These are phyloP conservation scores for Drosophila prosaltans DNA, from an alignment of 1,140 invertebrate genomes.

Conservation along the genomic window DNA sequence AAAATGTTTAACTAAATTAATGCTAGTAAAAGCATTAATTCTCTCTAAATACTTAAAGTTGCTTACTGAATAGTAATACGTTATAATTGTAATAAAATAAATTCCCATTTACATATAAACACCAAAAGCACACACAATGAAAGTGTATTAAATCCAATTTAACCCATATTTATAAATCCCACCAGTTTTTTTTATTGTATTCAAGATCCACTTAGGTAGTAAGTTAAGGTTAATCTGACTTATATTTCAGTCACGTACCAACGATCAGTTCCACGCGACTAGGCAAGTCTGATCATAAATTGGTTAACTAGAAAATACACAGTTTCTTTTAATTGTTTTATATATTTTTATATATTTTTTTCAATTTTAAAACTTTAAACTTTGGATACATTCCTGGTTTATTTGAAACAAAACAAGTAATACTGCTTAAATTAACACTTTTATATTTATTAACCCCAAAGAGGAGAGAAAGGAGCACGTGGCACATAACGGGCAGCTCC, in stretches of 20 bases:
- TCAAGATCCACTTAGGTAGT: not conserved
- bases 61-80: no score
- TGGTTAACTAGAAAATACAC: conserved; percentile 16
- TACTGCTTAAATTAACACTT: conserved; percentile 27
- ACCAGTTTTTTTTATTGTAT: not conserved
- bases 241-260: conserved; percentile 53
- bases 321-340: conserved; percentile 23
- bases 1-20: no score
- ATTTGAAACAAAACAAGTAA: conserved; percentile 26
- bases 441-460: conserved; percentile 46
- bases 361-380: not conserved
- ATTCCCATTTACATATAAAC: not conserved
- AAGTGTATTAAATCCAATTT: not conserved
- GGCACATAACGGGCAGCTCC: conserved; percentile 55
- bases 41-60: no score
- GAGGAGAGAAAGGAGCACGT: conserved; percentile 24
- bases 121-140: not conserved
- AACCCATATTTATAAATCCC: not conserved
- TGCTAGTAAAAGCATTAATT: no score
- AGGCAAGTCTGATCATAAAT: conserved; percentile 43
- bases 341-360: not conserved
- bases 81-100: not conserved
- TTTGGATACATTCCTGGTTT: not conserved
- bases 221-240: conserved; percentile 23
- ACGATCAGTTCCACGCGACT: conserved; percentile 28